Conservation (phyloP, 2,888 invertebrate species). For the Macrosiphum euphorbiae region DNA sequence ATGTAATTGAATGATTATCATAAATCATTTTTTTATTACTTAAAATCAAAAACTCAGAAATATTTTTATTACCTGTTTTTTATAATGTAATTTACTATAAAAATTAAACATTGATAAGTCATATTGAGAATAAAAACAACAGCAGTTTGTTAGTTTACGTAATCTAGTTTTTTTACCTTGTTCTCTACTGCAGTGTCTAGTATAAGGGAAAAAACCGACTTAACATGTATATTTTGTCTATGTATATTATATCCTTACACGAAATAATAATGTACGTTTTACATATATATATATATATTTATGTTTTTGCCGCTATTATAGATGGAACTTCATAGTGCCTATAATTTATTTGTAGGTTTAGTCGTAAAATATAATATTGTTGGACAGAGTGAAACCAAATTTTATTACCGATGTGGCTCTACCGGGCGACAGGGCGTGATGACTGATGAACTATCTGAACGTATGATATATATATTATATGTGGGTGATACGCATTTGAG, state of each 20-base stretch:
- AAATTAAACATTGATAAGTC: too few species aligned
- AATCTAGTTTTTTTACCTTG: too few species aligned
- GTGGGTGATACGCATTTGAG: background rate
- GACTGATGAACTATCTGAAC: background rate
- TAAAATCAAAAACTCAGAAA: too few species aligned
- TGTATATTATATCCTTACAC: background rate
- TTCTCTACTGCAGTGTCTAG: too few species aligned
- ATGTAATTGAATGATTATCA: too few species aligned
- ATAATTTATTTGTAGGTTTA: conserved; percentile 14
- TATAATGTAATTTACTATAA: too few species aligned
- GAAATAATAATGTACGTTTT: background rate
- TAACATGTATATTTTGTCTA: background rate
- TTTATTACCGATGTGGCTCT: conserved; percentile 5
- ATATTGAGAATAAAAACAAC: too few species aligned
- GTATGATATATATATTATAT: background rate
- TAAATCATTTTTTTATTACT: too few species aligned
- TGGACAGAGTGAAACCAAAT: background rate
- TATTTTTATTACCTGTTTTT: too few species aligned
- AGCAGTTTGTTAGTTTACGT: too few species aligned
- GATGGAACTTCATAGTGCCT: background rate
- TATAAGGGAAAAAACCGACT: too few species aligned
- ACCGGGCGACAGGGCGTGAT: background rate
- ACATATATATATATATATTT: background rate
- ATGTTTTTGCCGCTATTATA: background rate
- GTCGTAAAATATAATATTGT: conserved; percentile 14